phyloP scores from a whole-genome alignment of 2,888 invertebrate species.

The Volucella inflata region DNA sequence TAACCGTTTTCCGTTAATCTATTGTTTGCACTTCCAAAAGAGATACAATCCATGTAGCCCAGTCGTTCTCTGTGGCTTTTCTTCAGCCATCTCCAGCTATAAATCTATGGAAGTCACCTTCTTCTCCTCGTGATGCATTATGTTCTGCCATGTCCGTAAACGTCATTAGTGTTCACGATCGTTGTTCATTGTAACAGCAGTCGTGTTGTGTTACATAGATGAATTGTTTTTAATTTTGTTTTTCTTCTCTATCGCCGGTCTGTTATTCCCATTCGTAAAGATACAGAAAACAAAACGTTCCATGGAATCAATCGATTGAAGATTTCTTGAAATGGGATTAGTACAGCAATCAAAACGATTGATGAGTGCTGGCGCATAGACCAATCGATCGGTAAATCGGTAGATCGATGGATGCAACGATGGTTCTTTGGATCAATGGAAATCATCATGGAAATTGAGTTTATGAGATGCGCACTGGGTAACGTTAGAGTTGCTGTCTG shows the following conservation, averaged over 20 bases:
- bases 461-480: conserved; percentile 23
- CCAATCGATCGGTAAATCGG: conserved; percentile 19
- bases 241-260: no score
- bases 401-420: neutral
- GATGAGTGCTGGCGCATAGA: no score
- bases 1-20: conserved; percentile 69
- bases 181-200: conserved; percentile 65
- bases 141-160: conserved; percentile 41
- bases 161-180: conserved; percentile 72
- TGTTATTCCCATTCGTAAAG: no score
- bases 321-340: conserved; percentile 32
- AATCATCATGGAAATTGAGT: conserved; percentile 40
- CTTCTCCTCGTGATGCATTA: conserved; percentile 56
- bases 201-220: conserved; percentile 53
- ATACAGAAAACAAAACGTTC: no score
- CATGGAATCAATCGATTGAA: no score
- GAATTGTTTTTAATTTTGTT: conserved; percentile 27
- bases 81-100: neutral
- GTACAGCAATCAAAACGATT: conserved; percentile 43
- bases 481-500: conserved; percentile 22
- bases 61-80: neutral
- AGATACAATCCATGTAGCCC: conserved; percentile 20
- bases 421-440: conserved; percentile 19
- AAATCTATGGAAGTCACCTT: neutral
- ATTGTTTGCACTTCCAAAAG: conserved; percentile 66